Percentiles rank a stretch among this genome's conserved stretches.
These are phyloP conservation scores for Coenonympha glycerion DNA, from an alignment of 2,888 invertebrate species.

Conservation along the genomic window DNA sequence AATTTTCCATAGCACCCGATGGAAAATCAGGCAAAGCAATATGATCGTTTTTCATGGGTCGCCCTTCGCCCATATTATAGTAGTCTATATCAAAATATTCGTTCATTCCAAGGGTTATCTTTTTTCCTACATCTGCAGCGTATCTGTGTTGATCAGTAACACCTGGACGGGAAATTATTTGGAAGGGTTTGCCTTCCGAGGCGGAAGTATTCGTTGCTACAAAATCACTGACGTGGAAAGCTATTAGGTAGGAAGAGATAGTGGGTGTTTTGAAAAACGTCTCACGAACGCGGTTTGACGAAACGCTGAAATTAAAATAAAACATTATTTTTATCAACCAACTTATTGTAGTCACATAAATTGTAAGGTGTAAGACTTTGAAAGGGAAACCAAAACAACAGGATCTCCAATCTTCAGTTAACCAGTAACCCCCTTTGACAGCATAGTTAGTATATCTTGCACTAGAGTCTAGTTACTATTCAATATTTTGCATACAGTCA, in stretches of 20 bases:
- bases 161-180: conserved; percentile 61
- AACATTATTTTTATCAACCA: not conserved
- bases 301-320: too few relatives aligned
- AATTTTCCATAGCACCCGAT: conserved; percentile 90
- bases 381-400: not conserved
- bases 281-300: conserved; percentile 43
- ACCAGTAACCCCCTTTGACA: too few relatives aligned
- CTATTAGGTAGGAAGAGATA: conserved; percentile 89
- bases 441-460: too few relatives aligned
- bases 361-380: too few relatives aligned
- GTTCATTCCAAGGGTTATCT: conserved; percentile 69
- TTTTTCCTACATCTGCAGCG: conserved; percentile 63
- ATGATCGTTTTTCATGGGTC: conserved; percentile 78
- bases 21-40: conserved; percentile 87
- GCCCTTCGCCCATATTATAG: conserved; percentile 72
- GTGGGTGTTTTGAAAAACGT: conserved; percentile 76
- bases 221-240: conserved; percentile 89
- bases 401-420: too few relatives aligned
- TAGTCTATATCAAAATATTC: conserved; percentile 74
- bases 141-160: conserved; percentile 55
- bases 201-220: conserved; percentile 47
- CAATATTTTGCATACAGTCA: too few relatives aligned
- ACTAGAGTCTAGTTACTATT: too few relatives aligned
- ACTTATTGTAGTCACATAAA: too few relatives aligned
- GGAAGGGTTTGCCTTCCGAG: conserved; percentile 46